A percentile compares a stretch with the other conserved stretches of the same genome.
Evolutionary conservation across 2,113 vertebrate species (phyloP).

Genomic region (Salvelinus alpinus): DNA sequence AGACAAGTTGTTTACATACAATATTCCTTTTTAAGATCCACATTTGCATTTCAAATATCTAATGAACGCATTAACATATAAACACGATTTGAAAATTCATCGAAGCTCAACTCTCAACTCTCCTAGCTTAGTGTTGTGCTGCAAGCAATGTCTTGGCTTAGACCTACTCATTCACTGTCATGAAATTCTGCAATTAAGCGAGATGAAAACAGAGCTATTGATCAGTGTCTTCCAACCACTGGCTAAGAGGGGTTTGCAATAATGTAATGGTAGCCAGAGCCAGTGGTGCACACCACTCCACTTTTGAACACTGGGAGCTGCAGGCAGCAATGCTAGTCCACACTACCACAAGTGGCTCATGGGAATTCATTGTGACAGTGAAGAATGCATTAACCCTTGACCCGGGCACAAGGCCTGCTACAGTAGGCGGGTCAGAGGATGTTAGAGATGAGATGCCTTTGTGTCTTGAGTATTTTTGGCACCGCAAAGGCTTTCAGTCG

Average conservation of each 20-base stretch:
- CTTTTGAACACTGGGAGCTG: conserved; percentile 28
- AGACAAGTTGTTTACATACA: not conserved
- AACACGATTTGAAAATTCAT: not conserved
- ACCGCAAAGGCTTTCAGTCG: conserved; percentile 17
- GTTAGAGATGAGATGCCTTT: conserved; percentile 16
- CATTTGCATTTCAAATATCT: conserved; percentile 2
- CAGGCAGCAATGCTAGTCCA: conserved; percentile 6
- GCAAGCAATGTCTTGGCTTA: conserved; percentile 54
- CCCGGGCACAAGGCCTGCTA: conserved; percentile 33
- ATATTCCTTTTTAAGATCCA: not conserved
- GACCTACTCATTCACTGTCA: conserved; percentile 54
- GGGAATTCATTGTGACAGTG: conserved; percentile 56
- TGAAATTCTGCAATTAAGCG: conserved; percentile 65
- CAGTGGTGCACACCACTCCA: conserved; percentile 2
- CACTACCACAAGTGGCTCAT: conserved; percentile 23
- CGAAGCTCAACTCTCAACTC: conserved; percentile 41
- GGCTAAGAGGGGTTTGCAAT: conserved; percentile 48
- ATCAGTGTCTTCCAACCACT: conserved; percentile 46
- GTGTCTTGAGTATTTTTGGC: conserved; percentile 24
- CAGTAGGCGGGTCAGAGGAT: conserved; percentile 32
- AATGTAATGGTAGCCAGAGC: conserved; percentile 69
- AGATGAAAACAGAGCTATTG: conserved; percentile 62
- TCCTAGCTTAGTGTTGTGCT: conserved; percentile 33
- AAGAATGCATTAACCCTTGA: conserved; percentile 63
- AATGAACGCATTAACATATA: conserved; percentile 41